Conservation (phyloP, 2,797 vertebrate species). For the Sphenodon punctatus region DNA sequence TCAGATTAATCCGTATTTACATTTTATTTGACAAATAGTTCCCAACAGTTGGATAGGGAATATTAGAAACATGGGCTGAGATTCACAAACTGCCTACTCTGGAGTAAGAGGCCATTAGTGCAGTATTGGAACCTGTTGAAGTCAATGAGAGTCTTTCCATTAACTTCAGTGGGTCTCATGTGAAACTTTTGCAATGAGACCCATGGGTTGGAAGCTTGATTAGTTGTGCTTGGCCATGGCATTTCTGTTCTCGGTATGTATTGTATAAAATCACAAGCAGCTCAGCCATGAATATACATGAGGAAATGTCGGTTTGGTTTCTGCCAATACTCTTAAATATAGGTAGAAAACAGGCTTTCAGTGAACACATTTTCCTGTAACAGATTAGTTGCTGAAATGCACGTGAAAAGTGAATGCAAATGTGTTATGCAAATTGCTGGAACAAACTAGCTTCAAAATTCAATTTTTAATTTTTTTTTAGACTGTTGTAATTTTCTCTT, state of each 20-base stretch:
- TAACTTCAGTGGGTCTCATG: too few relatives aligned
- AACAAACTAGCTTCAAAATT: constrained; percentile 1
- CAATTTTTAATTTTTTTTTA: not conserved
- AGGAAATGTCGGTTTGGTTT: not conserved
- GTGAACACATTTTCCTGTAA: not conserved
- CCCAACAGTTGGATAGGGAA: constrained; percentile 15
- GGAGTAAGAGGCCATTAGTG: too few relatives aligned
- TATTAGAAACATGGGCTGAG: constrained; percentile 43
- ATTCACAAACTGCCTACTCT: too few relatives aligned
- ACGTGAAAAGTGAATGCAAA: not conserved
- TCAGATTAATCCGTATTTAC: constrained; percentile 53
- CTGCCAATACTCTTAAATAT: not conserved
- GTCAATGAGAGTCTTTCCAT: constrained; percentile 23
- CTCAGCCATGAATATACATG: not conserved
- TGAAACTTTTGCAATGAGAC: too few relatives aligned
- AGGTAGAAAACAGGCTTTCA: not conserved
- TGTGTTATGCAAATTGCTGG: not conserved
- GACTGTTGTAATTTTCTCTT: not conserved
- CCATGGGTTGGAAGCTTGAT: too few relatives aligned
- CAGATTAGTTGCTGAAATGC: not conserved
- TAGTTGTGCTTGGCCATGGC: not conserved
- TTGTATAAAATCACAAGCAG: not conserved
- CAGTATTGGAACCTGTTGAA: constrained; percentile 11
- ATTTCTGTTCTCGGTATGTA: not conserved
- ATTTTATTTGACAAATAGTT: constrained; percentile 63